Evolutionary conservation across 2,797 vertebrate species (phyloP), one percentile per base, ranked within the genome.

Genomic region (Borostomias antarcticus): DNA sequence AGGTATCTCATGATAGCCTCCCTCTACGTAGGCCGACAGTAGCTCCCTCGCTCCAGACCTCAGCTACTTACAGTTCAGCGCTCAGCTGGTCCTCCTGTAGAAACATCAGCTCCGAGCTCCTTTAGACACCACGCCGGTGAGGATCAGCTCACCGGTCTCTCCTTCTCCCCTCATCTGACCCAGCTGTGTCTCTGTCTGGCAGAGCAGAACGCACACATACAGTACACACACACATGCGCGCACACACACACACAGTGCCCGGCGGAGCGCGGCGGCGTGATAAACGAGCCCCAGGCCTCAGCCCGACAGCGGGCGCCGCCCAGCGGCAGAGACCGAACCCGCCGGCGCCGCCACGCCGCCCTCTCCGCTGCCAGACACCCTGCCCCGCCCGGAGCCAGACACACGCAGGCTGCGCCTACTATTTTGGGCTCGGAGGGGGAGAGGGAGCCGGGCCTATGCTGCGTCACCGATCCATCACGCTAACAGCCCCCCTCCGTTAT

Each of bases 401-500:
- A 30, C 60, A 70, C 72, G 57, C 62, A 62, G 45, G 40, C 28
- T 33, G 43, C 52, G 23, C 25, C 33, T 72, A 40, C 64, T 77
- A 68, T 77, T 78, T 74, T 72, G 62, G 66, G 56, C 21, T 51
- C 33, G 10, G 25, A 33, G 52, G 69, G 32, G 58, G 52, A 23
- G 40, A 53, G 52, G 23, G 63, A 66, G 54, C 30, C 26, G 33
- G 21, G 45, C 47, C 35, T 43, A 50, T n/a, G 23, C 66, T 37
- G 30, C 30, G 43, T 62, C 70, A 69, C 62, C 69, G 59, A 77
- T 81, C 72, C 60, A 78, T 82, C 73, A 78, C 43, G 6, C 66
- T 75, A 80, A 76, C 64, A 69, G 69, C 59, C 68, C 43, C 72
- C 58, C 77, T 77, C 66, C 75, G 69, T 81, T 82, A 78, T 62